Percentiles rank a stretch among this genome's conserved stretches.
phyloP scores from a whole-genome alignment of 2,888 invertebrate species.

The Colostygia pectinataria region DNA sequence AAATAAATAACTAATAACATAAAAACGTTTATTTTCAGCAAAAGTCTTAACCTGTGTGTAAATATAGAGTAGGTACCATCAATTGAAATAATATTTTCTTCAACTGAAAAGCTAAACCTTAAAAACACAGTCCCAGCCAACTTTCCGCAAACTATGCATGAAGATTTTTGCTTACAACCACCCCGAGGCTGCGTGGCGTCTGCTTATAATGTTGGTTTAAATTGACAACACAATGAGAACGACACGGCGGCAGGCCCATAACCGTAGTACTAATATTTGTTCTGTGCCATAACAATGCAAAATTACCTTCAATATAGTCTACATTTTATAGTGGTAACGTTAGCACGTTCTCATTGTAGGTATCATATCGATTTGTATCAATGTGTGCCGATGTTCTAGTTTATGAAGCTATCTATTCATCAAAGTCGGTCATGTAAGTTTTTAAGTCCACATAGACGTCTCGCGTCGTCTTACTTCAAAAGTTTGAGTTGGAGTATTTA shows the following conservation, averaged over 20 bases:
- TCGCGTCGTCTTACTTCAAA: conserved; percentile 17
- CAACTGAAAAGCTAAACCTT: no score
- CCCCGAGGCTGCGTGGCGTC: background rate
- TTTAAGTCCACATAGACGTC: conserved; percentile 29
- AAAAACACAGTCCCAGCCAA: background rate
- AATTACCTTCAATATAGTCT: conserved; percentile 16
- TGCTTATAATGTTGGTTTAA: conserved; percentile 12
- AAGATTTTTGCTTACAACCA: conserved; percentile 2
- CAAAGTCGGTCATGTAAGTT: conserved; percentile 40
- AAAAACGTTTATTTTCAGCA: no score
- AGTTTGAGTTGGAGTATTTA: conserved; percentile 15
- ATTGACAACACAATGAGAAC: conserved; percentile 8
- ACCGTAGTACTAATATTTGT: no score
- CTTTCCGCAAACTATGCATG: conserved; percentile 6
- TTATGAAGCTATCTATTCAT: conserved; percentile 35
- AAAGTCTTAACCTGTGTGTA: no score
- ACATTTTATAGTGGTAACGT: conserved; percentile 16
- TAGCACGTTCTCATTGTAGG: conserved; percentile 24
- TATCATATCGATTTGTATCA: conserved; percentile 35
- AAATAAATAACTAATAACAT: no score
- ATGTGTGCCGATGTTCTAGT: conserved; percentile 34
- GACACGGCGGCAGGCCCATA: no score
- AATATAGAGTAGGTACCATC: no score
- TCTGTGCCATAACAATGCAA: conserved; percentile 14
- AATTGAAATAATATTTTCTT: no score